phyloP scores from a whole-genome alignment of 2,113 vertebrate species.

The Copsychus sechellarum region DNA sequence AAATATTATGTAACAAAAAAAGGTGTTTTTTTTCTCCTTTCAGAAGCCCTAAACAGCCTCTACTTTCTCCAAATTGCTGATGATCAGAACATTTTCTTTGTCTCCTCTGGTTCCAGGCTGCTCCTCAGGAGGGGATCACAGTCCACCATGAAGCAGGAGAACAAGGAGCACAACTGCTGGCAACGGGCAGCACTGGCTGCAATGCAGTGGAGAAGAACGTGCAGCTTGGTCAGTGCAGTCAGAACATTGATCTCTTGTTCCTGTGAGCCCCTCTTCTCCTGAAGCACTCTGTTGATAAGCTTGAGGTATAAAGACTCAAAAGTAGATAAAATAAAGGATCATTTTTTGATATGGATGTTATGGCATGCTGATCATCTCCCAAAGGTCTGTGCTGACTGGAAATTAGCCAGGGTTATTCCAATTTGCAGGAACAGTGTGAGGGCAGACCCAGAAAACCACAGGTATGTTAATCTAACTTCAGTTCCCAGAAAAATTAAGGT shows the following conservation, averaged over 20 bases:
- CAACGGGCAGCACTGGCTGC: neutral
- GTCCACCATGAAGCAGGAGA: neutral
- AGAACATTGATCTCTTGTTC: neutral
- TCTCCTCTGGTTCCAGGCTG: neutral
- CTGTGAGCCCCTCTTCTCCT: neutral
- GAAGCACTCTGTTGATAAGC: neutral
- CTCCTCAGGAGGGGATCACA: neutral
- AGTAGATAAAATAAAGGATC: neutral
- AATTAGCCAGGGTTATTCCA: neutral
- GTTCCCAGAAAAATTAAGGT: neutral
- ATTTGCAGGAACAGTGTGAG: neutral
- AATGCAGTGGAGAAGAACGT: rapidly evolving
- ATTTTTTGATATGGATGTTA: neutral
- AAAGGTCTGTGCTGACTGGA: neutral
- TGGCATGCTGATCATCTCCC: neutral
- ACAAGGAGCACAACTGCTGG: neutral
- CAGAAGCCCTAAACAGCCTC: neutral
- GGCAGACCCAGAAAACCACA: neutral
- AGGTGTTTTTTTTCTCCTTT: neutral
- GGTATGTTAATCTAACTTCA: neutral
- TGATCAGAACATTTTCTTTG: neutral
- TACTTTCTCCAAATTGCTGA: neutral
- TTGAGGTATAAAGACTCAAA: neutral
- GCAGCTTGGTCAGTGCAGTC: neutral
- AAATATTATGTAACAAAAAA: neutral